These are phyloP conservation scores for Neopelma chrysocephalum DNA, from an alignment of 2,797 vertebrate genomes.

Conservation along the genomic window DNA sequence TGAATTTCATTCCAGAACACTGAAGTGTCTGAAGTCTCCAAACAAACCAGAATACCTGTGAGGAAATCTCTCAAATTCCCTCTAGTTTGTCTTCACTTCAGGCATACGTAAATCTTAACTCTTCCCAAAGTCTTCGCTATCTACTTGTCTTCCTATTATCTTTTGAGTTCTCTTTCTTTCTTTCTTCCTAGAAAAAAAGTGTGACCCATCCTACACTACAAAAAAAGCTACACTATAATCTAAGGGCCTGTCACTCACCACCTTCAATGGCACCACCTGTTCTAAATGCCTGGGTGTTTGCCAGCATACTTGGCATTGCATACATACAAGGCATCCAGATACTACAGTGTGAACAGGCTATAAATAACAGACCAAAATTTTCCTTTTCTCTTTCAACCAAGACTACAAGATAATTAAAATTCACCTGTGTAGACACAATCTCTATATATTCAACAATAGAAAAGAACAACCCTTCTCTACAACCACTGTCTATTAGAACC, in stretches of 20 bases:
- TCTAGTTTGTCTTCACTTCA: background rate
- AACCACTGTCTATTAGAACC: background rate
- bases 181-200: background rate
- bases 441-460: background rate
- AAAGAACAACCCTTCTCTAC: background rate
- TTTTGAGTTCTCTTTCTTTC: background rate
- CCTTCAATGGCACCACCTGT: conserved; percentile 22
- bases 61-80: background rate
- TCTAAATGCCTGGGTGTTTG: background rate
- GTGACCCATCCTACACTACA: background rate
- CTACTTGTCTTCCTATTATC: background rate
- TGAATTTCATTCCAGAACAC: background rate
- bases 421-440: background rate
- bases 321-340: background rate
- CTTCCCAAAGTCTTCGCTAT: background rate
- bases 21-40: background rate
- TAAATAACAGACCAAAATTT: conserved; percentile 49
- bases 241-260: background rate
- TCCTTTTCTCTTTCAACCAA: background rate
- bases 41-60: background rate
- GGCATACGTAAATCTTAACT: background rate
- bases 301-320: conserved; percentile 27
- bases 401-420: background rate
- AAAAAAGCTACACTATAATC: background rate
- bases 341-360: background rate